A percentile compares a stretch with the other conserved stretches of the same genome.
Conservation (phyloP, 2,888 invertebrate species). For the Apoderus coryli region DNA sequence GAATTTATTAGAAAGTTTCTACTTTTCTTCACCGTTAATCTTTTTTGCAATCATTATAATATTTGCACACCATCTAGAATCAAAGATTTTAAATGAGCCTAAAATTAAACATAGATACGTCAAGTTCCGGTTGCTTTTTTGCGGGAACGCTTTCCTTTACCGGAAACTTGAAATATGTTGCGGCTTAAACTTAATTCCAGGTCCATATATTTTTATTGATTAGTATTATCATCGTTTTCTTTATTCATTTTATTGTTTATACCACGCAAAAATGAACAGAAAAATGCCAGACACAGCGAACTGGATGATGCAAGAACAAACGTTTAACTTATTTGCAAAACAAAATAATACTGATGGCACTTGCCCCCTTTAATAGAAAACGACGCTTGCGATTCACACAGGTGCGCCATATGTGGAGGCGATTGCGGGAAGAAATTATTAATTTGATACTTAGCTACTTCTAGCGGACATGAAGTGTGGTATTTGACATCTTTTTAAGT, state of each 20-base stretch:
- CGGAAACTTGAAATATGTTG: conserved; percentile 5
- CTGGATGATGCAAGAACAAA: not conserved
- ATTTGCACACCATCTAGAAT: conserved; percentile 6
- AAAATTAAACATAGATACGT: conserved; percentile 7
- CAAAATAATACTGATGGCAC: conserved; percentile 1
- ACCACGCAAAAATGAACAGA: conserved; percentile 2
- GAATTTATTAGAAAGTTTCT: conserved; percentile 7
- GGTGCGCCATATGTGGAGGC: not conserved
- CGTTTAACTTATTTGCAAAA: too few species aligned
- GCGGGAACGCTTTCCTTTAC: conserved; percentile 5
- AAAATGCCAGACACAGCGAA: not conserved
- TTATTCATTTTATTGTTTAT: conserved; percentile 3
- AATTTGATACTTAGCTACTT: conserved; percentile 1
- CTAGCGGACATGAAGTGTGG: conserved; percentile 1
- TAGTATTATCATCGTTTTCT: conserved; percentile 3
- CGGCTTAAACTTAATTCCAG: conserved; percentile 4
- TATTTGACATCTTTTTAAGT: conserved; percentile 1
- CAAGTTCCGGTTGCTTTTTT: conserved; percentile 8
- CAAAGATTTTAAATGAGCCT: conserved; percentile 5
- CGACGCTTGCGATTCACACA: conserved; percentile 3
- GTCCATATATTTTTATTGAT: conserved; percentile 7
- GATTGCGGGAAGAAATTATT: conserved; percentile 1
- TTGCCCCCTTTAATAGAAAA: conserved; percentile 1
- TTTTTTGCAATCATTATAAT: conserved; percentile 6
- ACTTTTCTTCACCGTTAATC: conserved; percentile 6